A percentile compares a stretch with the other conserved stretches of the same genome.
Conservation (phyloP, 2,888 invertebrate genomes). For the Spodoptera littoralis region DNA sequence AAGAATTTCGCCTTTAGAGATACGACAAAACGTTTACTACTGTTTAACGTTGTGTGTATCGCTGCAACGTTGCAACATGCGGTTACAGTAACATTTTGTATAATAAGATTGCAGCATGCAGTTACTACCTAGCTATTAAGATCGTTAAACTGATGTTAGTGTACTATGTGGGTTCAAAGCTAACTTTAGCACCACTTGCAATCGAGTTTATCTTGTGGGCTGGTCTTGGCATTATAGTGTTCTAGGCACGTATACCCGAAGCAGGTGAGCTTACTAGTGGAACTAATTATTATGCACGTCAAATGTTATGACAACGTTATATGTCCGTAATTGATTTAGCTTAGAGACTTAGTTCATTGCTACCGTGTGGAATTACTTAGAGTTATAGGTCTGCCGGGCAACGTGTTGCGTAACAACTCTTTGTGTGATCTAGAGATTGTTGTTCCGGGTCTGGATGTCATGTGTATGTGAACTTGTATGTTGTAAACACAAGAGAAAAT, state of each 20-base stretch:
- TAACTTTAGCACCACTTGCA: constrained; percentile 35
- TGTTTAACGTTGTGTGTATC: constrained; percentile 3
- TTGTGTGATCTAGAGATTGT: too few relatives aligned
- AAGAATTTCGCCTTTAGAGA: neutral
- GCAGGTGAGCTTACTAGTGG: constrained; percentile 17
- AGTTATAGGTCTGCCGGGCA: too few relatives aligned
- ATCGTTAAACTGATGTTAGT: constrained; percentile 40
- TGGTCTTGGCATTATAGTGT: constrained; percentile 13
- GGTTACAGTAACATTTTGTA: constrained; percentile 30
- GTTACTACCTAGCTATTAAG: constrained; percentile 39
- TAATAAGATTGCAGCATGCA: constrained; percentile 34
- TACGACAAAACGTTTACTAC: constrained; percentile 19
- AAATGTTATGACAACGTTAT: constrained; percentile 29
- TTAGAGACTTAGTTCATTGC: neutral
- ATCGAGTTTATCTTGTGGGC: constrained; percentile 49
- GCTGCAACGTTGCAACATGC: constrained; percentile 17
- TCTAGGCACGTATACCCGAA: constrained; percentile 11
- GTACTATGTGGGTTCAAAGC: constrained; percentile 38
- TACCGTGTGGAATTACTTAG: too few relatives aligned
- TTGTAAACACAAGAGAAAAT: too few relatives aligned
- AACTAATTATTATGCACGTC: constrained; percentile 24
- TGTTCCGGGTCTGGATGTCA: too few relatives aligned
- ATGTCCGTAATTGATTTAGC: constrained; percentile 1
- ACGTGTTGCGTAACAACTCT: too few relatives aligned
- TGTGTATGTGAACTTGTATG: too few relatives aligned